These are phyloP conservation scores for Gobionotothen gibberifrons DNA, from an alignment of 2,797 vertebrate genomes.

Conservation along the genomic window DNA sequence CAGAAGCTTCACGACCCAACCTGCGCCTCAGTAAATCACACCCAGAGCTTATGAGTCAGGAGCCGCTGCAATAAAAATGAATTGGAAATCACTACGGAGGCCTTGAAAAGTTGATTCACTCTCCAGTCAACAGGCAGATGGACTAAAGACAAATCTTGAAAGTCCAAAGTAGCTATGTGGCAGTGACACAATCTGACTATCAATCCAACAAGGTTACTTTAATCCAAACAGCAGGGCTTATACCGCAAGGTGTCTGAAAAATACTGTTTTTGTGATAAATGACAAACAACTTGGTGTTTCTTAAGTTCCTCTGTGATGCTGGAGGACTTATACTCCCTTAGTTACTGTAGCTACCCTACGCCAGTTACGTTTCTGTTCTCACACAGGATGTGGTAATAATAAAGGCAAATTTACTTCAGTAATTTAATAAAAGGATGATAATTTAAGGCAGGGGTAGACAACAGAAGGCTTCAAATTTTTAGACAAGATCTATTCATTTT, in stretches of 20 bases:
- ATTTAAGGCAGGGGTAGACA: background rate
- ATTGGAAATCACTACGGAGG: slow-evolving; percentile 57
- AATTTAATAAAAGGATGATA: background rate
- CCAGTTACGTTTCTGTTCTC: background rate
- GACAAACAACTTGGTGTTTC: background rate
- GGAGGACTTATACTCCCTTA: background rate
- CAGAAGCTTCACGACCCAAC: slow-evolving; percentile 26
- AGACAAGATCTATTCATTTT: too few relatives aligned
- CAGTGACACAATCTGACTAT: slow-evolving; percentile 16
- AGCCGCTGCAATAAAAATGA: slow-evolving; percentile 50
- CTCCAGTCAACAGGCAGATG: slow-evolving; percentile 33
- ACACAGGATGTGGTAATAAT: background rate
- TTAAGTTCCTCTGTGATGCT: background rate
- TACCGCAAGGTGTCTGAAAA: slow-evolving; percentile 5
- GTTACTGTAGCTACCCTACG: background rate
- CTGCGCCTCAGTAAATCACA: slow-evolving; percentile 60
- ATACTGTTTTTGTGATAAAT: slow-evolving; percentile 9
- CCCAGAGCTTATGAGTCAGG: slow-evolving; percentile 56
- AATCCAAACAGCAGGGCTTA: slow-evolving; percentile 5
- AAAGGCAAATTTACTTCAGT: background rate
- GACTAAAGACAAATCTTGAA: slow-evolving; percentile 49
- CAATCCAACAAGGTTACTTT: slow-evolving; percentile 22
- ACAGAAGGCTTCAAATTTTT: background rate
- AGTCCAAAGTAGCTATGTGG: slow-evolving; percentile 6
- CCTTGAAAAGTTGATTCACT: slow-evolving; percentile 54